Base-by-base conservation (phyloP, 2,113 vertebrate genomes). In the Gadus chalcogrammus region DNA sequence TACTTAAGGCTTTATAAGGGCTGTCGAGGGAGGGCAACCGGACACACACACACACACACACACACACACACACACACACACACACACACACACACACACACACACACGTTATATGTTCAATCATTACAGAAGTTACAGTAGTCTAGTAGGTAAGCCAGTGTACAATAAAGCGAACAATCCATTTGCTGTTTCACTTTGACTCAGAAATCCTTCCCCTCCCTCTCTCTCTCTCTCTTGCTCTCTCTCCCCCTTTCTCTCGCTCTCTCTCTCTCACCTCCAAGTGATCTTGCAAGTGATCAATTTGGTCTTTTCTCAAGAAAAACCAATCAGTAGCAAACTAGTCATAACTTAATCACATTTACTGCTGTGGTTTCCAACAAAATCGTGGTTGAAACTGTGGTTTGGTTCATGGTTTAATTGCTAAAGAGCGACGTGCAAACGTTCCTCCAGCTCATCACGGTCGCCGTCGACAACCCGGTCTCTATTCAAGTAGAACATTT, bases 91-190 rank as follows among this genome's bases (percentile, higher is more conserved):
- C 42, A 88, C 94, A 94, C 92, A 93, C 95, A 91, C 92, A 92
- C 94, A 94, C 93, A 94, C 78, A 85, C 91, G 93, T 91, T 92
- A 94, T 94, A 92, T n/a, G 15, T 58, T 58, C 15, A 94, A 80
- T 86, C 91, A 93, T 91, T 92, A 94, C 94, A 92, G 85, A 94
- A 95, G 93, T 95, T 97, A 98, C 97, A 97, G 96, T 97, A 93
- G 94, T 96, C 94, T 93, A 95, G 93, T 94, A 95, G 92, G 92
- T 94, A 95, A 97, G 95, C 95, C 97, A 98, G 97, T 98, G 95
- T 97, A 95, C 91, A 93, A 93, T 93, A 92, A 95, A 95, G 97
- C 92, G 94, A 95, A 93, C 91, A 92, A 94, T 90, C 88, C 89
- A 93, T 90, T 91, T 91, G 91, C 88, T 89, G 91, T 95, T 93